A percentile compares a stretch with the other conserved stretches of the same genome.
These are phyloP conservation scores for Exephanes ischioxanthus DNA, from an alignment of 2,888 invertebrate species.

Conservation along the genomic window DNA sequence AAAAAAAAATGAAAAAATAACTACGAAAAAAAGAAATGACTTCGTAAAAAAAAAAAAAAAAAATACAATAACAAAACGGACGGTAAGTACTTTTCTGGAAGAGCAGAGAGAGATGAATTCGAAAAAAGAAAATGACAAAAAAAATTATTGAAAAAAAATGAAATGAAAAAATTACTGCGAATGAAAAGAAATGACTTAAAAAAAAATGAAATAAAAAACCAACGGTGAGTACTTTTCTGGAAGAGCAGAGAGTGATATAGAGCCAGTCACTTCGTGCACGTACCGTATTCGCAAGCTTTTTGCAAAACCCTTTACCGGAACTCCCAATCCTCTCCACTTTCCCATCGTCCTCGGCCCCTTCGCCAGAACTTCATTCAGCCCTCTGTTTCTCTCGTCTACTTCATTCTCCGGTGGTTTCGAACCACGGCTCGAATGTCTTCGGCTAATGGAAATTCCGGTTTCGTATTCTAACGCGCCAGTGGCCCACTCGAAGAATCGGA, in stretches of 20 bases:
- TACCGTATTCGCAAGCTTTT: constrained; percentile 24
- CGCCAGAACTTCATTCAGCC: constrained; percentile 17
- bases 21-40: neutral
- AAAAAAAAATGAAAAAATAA: neutral
- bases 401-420: constrained; percentile 21
- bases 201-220: neutral
- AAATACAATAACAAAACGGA: neutral
- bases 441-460: constrained; percentile 77
- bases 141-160: neutral
- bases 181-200: neutral
- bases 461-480: constrained; percentile 40
- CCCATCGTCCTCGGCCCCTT: constrained; percentile 47
- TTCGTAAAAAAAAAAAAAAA: neutral
- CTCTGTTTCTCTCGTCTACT: constrained; percentile 14
- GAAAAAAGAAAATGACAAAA: neutral
- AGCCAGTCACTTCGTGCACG: constrained; percentile 5
- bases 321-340: constrained; percentile 31
- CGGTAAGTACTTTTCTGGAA: constrained; percentile 15
- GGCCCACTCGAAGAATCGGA: constrained; percentile 68
- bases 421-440: constrained; percentile 72
- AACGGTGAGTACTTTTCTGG: neutral
- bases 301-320: constrained; percentile 2
- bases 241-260: neutral
- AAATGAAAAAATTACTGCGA: neutral
- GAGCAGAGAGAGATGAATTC: neutral